Evolutionary conservation across 1,140 invertebrate species (phyloP).

Genomic region (Teleogryllus occipitalis): DNA sequence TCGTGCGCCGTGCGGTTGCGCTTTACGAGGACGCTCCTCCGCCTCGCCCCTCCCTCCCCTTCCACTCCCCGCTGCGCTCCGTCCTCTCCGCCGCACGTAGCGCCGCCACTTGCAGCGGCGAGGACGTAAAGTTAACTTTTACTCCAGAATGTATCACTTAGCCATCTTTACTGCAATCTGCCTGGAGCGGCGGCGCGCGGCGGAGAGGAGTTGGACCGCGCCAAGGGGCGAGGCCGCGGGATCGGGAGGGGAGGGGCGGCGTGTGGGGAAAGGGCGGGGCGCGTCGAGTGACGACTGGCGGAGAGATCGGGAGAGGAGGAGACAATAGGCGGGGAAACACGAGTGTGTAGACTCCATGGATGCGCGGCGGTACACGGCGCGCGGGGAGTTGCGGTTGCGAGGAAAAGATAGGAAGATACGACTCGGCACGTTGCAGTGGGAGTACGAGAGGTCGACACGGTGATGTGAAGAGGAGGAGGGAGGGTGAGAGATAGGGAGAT

Average conservation of each 20-base stretch:
- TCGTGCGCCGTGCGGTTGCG: background rate
- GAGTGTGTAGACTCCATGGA: no score
- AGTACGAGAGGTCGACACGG: no score
- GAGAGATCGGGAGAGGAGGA: background rate
- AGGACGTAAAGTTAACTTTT: background rate
- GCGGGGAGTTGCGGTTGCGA: no score
- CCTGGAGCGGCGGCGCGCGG: background rate
- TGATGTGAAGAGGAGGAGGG: no score
- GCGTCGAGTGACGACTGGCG: no score
- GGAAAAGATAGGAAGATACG: no score
- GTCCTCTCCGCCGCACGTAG: background rate
- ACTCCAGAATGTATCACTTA: background rate
- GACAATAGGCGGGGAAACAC: no score
- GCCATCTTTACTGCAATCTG: slow-evolving; percentile 1
- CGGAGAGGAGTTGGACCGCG: background rate
- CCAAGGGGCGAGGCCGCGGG: no score
- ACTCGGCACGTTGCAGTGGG: no score
- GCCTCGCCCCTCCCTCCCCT: background rate
- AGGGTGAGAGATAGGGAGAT: no score
- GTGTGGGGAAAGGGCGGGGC: background rate
- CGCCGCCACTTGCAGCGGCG: background rate
- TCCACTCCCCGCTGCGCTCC: background rate
- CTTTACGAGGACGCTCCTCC: background rate
- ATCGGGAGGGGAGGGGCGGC: background rate
- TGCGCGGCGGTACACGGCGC: no score